Conservation (phyloP, 2,113 vertebrate species). For the Odocoileus virginianus region DNA sequence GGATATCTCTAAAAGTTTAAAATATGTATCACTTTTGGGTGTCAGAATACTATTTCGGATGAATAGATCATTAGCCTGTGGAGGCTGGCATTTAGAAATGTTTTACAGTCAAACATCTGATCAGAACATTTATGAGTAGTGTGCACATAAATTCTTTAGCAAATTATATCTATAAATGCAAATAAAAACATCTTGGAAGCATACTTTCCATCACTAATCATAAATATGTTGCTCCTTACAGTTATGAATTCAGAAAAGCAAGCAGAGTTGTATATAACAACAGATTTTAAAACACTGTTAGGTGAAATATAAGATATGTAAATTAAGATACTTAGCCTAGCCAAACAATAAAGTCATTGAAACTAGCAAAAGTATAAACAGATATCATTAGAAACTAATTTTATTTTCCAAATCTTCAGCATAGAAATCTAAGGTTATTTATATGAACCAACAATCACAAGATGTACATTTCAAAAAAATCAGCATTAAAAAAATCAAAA, state of each 20-base stretch:
- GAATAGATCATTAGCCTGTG: conserved; percentile 60
- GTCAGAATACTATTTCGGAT: conserved; percentile 53
- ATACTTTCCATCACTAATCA: conserved; percentile 72
- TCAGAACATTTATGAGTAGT: conserved; percentile 67
- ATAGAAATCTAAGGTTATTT: conserved; percentile 36
- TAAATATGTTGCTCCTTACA: conserved; percentile 64
- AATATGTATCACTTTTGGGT: conserved; percentile 11
- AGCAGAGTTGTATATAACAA: conserved; percentile 56
- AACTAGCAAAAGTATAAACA: conserved; percentile 40
- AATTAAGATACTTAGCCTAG: conserved; percentile 66
- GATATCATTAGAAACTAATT: conserved; percentile 52
- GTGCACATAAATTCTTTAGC: conserved; percentile 70
- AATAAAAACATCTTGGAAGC: conserved; percentile 74
- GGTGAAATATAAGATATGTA: conserved; percentile 67
- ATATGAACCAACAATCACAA: conserved; percentile 27
- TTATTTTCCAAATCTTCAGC: conserved; percentile 27
- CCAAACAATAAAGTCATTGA: conserved; percentile 64
- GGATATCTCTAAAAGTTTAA: neutral
- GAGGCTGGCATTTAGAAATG: conserved; percentile 71
- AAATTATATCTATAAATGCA: conserved; percentile 76
- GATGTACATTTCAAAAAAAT: neutral
- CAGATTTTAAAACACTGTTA: conserved; percentile 61
- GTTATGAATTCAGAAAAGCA: conserved; percentile 69
- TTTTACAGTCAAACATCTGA: conserved; percentile 72
- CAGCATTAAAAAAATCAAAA: no score